phyloP scores from a whole-genome alignment of 2,888 invertebrate species.

The Ramazzottius varieornatus region DNA sequence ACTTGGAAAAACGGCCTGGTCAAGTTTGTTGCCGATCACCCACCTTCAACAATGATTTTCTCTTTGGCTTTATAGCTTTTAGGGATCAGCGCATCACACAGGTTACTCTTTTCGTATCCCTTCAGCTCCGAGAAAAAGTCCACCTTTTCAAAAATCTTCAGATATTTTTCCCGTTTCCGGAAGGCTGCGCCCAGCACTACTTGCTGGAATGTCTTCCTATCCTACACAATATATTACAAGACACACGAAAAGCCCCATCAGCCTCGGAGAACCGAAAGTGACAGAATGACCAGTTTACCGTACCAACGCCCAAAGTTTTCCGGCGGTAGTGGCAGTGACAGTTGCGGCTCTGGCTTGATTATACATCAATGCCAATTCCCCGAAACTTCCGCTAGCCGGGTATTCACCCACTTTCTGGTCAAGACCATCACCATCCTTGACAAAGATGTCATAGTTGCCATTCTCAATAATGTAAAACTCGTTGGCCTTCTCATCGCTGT shows the following conservation, averaged over 20 bases:
- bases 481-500: background rate
- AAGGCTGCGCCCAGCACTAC: conserved; percentile 24
- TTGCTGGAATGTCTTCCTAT: conserved; percentile 22
- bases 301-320: conserved; percentile 23
- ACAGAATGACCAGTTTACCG: conserved; percentile 8
- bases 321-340: conserved; percentile 20
- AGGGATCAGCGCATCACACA: conserved; percentile 23
- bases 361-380: conserved; percentile 25
- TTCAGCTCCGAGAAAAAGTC: conserved; percentile 9
- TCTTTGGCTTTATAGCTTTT: conserved; percentile 18
- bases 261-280: background rate
- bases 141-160: conserved; percentile 13
- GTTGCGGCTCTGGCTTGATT: conserved; percentile 25
- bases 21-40: background rate
- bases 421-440: conserved; percentile 12
- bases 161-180: conserved; percentile 22
- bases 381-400: conserved; percentile 19
- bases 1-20: background rate
- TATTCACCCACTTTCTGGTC: conserved; percentile 18
- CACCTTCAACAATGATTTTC: conserved; percentile 21
- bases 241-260: background rate
- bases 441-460: conserved; percentile 22
- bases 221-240: conserved; percentile 13
- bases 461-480: conserved; percentile 12
- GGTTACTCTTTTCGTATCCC: conserved; percentile 24